Percentiles rank a stretch among this genome's conserved stretches.
phyloP scores from a whole-genome alignment of 1,140 invertebrate species.

The Matsumurasca onukii region DNA sequence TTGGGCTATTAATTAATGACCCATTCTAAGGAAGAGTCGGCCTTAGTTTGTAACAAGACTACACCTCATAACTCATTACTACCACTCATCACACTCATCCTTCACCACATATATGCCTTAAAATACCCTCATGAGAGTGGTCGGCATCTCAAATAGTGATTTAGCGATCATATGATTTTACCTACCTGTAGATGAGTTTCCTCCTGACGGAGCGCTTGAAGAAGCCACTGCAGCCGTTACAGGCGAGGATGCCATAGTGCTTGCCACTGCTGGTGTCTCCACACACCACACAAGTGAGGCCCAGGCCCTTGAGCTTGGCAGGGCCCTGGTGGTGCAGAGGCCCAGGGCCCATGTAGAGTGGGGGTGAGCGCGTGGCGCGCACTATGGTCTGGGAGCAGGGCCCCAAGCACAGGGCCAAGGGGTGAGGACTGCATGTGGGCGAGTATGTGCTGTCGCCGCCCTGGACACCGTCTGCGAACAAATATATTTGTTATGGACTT shows the following conservation, averaged over 20 bases:
- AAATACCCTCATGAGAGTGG: too few species aligned
- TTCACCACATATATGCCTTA: too few species aligned
- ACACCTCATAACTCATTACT: too few species aligned
- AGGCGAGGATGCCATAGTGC: conserved; percentile 98
- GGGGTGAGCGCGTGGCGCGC: conserved; percentile 40
- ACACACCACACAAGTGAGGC: conserved; percentile 90
- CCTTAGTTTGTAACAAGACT: too few species aligned
- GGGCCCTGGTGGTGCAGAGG: conserved; percentile 13
- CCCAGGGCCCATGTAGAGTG: conserved; percentile 18
- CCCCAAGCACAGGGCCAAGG: conserved; percentile 36
- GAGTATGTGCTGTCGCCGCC: conserved; percentile 20
- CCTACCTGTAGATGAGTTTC: conserved; percentile 95
- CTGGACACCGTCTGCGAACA: conserved; percentile 9
- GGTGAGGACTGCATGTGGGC: conserved; percentile 32
- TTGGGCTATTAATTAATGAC: too few species aligned
- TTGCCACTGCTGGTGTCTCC: conserved; percentile 97
- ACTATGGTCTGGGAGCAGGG: conserved; percentile 40
- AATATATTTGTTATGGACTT: neutral
- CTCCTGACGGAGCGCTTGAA: conserved; percentile 96
- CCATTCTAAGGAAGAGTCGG: too few species aligned
- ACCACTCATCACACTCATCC: too few species aligned
- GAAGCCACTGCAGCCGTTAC: conserved; percentile 98
- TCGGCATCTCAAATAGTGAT: too few species aligned
- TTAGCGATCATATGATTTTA: too few species aligned
- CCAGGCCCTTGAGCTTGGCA: conserved; percentile 49